Evolutionary conservation across 2,113 vertebrate genomes (phyloP).

Genomic region (Himantopus leucocephalus): DNA sequence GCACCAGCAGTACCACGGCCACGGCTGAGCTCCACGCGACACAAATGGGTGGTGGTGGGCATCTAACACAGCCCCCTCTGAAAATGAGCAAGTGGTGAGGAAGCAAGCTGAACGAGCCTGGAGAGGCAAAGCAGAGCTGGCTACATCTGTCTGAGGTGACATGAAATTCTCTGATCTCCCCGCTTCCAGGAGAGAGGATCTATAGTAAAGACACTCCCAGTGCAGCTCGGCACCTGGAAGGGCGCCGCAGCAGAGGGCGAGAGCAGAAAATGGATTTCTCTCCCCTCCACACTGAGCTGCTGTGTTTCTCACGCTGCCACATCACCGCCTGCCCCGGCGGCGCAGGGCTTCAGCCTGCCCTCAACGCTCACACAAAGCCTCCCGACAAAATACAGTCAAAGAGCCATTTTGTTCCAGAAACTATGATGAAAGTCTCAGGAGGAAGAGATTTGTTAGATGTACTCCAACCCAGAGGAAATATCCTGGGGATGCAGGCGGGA

Average conservation of each 20-base stretch:
- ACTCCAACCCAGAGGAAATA: not conserved
- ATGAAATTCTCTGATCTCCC: not conserved
- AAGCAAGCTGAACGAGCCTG: not conserved
- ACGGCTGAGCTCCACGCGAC: accelerated
- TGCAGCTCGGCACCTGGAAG: not conserved
- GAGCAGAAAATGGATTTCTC: not conserved
- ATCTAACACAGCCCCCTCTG: not conserved
- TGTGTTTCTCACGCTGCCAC: not conserved
- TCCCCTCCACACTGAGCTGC: not conserved
- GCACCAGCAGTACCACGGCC: accelerated
- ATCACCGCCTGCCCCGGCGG: not conserved
- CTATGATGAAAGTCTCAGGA: not conserved
- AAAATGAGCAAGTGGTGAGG: accelerated
- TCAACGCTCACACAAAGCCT: too few species aligned
- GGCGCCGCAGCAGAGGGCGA: not conserved
- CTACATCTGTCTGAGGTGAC: not conserved
- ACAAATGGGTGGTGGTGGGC: accelerated
- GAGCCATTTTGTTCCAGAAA: not conserved
- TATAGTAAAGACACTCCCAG: not conserved
- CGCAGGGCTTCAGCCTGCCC: not conserved
- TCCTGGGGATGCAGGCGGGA: not conserved
- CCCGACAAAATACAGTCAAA: too few species aligned
- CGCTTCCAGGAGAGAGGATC: not conserved
- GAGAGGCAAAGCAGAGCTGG: not conserved
- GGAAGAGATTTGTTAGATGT: not conserved